A percentile compares a stretch with the other conserved stretches of the same genome.
Conservation (phyloP, 2,888 invertebrate genomes). For the Ariolimax columbianus region DNA sequence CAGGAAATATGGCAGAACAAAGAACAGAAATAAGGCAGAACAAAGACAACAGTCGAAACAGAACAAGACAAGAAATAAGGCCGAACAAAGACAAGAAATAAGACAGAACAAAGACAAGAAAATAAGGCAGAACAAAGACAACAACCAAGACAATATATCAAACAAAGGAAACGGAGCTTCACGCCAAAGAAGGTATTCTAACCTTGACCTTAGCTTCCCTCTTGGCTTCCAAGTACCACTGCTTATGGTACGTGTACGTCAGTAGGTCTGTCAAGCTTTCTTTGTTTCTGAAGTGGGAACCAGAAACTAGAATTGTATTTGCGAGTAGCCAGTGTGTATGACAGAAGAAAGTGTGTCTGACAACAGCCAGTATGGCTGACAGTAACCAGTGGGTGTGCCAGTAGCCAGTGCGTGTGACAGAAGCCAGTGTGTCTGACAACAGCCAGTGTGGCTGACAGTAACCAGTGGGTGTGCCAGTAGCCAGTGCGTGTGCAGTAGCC, state of each 20-base stretch:
- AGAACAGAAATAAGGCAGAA: not conserved
- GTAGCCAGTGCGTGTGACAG: too few species aligned
- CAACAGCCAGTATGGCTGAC: too few species aligned
- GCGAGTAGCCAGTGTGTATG: too few species aligned
- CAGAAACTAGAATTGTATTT: not conserved
- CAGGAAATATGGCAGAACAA: not conserved
- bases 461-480: too few species aligned
- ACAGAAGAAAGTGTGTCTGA: too few species aligned
- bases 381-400: too few species aligned
- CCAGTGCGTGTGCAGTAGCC: too few species aligned
- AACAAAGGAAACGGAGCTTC: too few species aligned
- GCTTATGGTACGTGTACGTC: not conserved
- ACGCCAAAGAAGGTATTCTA: too few species aligned
- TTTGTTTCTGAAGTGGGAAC: not conserved
- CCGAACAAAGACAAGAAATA: not conserved
- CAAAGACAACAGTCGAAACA: not conserved
- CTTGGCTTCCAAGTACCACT: conserved; percentile 5
- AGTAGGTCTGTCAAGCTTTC: conserved; percentile 13
- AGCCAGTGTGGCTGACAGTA: too few species aligned
- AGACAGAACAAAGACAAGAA: too few species aligned
- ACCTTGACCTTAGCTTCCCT: not conserved
- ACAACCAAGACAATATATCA: not conserved
- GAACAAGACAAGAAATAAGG: not conserved
- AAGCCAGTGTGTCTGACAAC: too few species aligned
- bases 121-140: not conserved